Evolutionary conservation across 2,797 vertebrate species (phyloP).

Genomic region (Taeniopygia guttata): DNA sequence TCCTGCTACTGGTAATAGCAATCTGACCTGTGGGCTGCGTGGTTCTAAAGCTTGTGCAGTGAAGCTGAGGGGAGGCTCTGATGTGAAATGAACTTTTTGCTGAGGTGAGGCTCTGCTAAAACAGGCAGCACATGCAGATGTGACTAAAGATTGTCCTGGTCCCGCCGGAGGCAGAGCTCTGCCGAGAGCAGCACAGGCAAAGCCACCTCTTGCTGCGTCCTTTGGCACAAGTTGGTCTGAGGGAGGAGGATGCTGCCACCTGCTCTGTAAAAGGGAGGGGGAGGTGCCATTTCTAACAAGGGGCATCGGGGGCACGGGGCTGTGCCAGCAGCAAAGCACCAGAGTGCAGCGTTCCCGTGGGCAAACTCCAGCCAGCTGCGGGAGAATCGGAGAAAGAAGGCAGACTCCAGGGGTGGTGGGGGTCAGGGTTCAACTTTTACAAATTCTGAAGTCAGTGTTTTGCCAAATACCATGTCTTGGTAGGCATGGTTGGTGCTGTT

Average conservation of each 20-base stretch:
- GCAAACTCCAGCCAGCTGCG: not conserved
- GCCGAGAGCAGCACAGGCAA: not conserved
- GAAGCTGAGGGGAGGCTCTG: not conserved
- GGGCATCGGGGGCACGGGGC: rapidly evolving
- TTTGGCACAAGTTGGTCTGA: not conserved
- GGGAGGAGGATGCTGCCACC: not conserved
- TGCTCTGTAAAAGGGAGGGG: not conserved
- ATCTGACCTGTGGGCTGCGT: not conserved
- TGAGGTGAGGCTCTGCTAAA: not conserved
- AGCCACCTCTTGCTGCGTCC: rapidly evolving
- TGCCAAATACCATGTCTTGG: not conserved
- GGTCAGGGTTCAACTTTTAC: not conserved
- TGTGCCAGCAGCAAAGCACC: rapidly evolving
- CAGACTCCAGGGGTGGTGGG: too few species aligned
- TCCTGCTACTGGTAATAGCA: not conserved
- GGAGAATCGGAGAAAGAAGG: not conserved
- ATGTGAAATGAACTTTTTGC: not conserved
- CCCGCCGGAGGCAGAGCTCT: not conserved
- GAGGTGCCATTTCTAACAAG: not conserved
- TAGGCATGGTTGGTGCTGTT: rapidly evolving
- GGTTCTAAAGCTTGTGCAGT: not conserved
- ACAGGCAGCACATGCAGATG: not conserved
- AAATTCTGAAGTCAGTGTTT: not conserved
- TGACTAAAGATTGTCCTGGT: not conserved
- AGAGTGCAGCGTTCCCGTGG: not conserved